A percentile compares a stretch with the other conserved stretches of the same genome.
Evolutionary conservation across 53 echinoderm and acorn worm species (phyloP).

Genomic region (Apostichopus leukothele): DNA sequence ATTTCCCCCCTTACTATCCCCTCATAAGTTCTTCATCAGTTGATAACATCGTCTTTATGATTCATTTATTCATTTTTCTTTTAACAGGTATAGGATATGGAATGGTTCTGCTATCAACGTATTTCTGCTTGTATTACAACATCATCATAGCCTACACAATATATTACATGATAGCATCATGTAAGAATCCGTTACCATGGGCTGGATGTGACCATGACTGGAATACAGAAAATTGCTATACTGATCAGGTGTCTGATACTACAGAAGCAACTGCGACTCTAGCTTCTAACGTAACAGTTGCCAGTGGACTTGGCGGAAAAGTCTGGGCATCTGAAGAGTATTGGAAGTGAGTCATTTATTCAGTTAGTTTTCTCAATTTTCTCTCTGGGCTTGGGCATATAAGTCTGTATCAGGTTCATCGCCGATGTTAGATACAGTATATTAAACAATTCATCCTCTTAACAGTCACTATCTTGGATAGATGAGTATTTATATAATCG

Average conservation of each 20-base stretch:
- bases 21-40: too few relatives aligned
- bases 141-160: slow-evolving; percentile 60
- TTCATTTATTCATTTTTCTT: too few relatives aligned
- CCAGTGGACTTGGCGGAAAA: neutral
- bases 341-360: slow-evolving; percentile 53
- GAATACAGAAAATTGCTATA: slow-evolving; percentile 64
- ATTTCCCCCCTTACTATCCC: neutral
- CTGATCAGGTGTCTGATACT: neutral
- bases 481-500: too few relatives aligned
- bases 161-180: slow-evolving; percentile 62
- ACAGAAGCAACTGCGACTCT: slow-evolving; percentile 6
- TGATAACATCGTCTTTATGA: too few relatives aligned
- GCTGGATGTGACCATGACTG: slow-evolving; percentile 54
- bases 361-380: too few relatives aligned
- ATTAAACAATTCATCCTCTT: too few relatives aligned
- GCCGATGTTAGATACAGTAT: too few relatives aligned
- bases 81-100: slow-evolving; percentile 57
- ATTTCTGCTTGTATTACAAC: slow-evolving; percentile 64
- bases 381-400: too few relatives aligned
- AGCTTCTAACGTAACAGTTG: neutral
- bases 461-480: too few relatives aligned
- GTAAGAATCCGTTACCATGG: slow-evolving; percentile 53
- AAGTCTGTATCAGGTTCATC: too few relatives aligned
- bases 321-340: slow-evolving; percentile 59
- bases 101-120: slow-evolving; percentile 48